Conservation (phyloP, 2,113 vertebrate genomes). For the Thalassoma bifasciatum region DNA sequence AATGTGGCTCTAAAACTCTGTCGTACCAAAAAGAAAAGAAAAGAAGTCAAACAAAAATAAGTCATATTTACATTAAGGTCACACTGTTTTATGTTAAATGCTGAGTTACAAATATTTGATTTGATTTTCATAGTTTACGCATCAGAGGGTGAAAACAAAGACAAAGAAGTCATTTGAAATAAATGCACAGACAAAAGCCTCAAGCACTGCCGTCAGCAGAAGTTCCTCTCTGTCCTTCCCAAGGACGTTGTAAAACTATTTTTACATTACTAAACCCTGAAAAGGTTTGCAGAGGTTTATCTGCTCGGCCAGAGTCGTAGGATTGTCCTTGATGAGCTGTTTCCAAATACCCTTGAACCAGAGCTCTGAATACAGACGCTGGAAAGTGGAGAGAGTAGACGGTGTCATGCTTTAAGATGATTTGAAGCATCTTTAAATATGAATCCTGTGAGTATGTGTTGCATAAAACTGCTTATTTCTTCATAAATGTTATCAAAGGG, state of each 20-base stretch:
- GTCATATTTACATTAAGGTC: no score
- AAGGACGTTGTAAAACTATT: slow-evolving; percentile 1
- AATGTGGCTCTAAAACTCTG: no score
- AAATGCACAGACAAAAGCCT: neutral
- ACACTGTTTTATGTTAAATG: no score
- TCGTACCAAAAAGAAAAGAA: no score
- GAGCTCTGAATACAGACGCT: slow-evolving; percentile 1
- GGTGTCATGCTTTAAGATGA: slow-evolving; percentile 55
- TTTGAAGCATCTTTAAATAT: slow-evolving; percentile 29
- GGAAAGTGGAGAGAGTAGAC: slow-evolving; percentile 10
- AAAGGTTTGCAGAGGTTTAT: slow-evolving; percentile 6
- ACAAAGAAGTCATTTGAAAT: neutral
- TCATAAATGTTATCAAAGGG: slow-evolving; percentile 39
- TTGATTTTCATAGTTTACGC: no score
- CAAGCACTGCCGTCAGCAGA: neutral
- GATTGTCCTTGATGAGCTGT: neutral
- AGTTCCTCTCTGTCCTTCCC: neutral
- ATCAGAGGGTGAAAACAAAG: no score
- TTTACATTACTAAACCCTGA: slow-evolving; percentile 2
- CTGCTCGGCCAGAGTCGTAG: neutral
- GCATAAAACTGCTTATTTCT: slow-evolving; percentile 26
- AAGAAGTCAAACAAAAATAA: no score
- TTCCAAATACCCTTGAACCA: slow-evolving; percentile 15
- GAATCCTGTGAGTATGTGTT: neutral
- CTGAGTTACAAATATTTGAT: no score